Evolutionary conservation across 2,797 vertebrate species (phyloP).

Genomic region (Microctenopoma steveboyesi): DNA sequence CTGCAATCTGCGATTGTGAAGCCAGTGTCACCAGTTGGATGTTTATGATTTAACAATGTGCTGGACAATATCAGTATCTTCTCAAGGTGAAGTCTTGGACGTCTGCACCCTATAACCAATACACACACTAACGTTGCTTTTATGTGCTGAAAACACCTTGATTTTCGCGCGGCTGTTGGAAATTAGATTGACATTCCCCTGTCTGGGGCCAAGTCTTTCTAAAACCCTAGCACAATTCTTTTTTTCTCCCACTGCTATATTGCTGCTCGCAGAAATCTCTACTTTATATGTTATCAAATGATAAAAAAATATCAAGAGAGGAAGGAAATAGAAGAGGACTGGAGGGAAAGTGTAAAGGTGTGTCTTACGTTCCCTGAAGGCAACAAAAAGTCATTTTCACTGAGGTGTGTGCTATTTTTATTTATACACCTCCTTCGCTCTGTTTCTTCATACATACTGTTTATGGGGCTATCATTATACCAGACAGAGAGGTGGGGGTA

Average conservation of each 20-base stretch:
- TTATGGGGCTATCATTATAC: slow-evolving; percentile 88
- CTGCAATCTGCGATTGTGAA: slow-evolving; percentile 33
- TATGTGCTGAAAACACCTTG: slow-evolving; percentile 71
- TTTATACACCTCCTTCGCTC: slow-evolving; percentile 84
- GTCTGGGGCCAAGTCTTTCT: slow-evolving; percentile 77
- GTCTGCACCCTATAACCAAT: slow-evolving; percentile 52
- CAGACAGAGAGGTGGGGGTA: slow-evolving; percentile 82
- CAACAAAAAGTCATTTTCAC: slow-evolving; percentile 88
- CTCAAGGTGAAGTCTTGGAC: slow-evolving; percentile 73
- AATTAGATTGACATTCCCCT: slow-evolving; percentile 83
- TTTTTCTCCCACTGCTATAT: slow-evolving; percentile 64
- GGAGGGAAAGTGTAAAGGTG: slow-evolving; percentile 74
- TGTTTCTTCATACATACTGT: slow-evolving; percentile 86
- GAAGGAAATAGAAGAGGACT: slow-evolving; percentile 77
- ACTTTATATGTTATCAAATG: slow-evolving; percentile 83
- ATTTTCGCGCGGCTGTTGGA: slow-evolving; percentile 76
- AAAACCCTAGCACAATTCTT: slow-evolving; percentile 60
- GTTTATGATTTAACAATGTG: slow-evolving; percentile 56
- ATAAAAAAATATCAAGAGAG: slow-evolving; percentile 79
- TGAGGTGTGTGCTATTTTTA: slow-evolving; percentile 86
- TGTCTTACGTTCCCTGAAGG: slow-evolving; percentile 85
- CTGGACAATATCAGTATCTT: slow-evolving; percentile 70
- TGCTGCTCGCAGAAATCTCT: slow-evolving; percentile 78
- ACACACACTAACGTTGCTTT: slow-evolving; percentile 47
- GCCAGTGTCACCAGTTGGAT: slow-evolving; percentile 43